Conservation (phyloP, 2,888 invertebrate species). For the Agrotis segetum region DNA sequence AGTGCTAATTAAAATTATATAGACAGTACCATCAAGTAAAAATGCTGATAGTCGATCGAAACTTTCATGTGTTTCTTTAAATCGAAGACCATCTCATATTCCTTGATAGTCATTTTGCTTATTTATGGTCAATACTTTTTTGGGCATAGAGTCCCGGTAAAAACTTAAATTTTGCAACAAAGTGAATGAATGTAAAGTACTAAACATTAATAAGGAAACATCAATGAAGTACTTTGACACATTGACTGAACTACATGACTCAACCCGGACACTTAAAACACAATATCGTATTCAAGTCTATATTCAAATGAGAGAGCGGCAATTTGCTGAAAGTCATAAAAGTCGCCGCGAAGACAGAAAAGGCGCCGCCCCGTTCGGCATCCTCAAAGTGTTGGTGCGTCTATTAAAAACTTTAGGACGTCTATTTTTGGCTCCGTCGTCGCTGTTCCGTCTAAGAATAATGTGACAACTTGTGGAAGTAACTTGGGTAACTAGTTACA, state of each 20-base stretch:
- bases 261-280: conserved; percentile 48
- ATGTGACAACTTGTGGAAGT: conserved; percentile 83
- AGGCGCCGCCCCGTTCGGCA: conserved; percentile 80
- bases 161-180: neutral
- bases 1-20: no score
- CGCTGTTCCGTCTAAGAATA: conserved; percentile 72
- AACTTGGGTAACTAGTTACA: conserved; percentile 67
- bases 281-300: conserved; percentile 68
- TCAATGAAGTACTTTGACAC: conserved; percentile 49
- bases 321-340: conserved; percentile 88
- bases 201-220: conserved; percentile 25
- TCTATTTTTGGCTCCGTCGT: conserved; percentile 85
- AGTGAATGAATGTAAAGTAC: conserved; percentile 9
- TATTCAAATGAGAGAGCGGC: conserved; percentile 82
- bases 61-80: neutral
- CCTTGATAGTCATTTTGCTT: neutral
- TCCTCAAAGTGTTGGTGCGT: conserved; percentile 72
- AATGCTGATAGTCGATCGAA: no score
- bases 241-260: conserved; percentile 53
- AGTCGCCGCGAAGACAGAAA: conserved; percentile 80
- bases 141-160: neutral
- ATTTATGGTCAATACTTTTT: neutral
- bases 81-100: neutral
- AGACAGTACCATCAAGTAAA: no score
- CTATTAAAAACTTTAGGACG: conserved; percentile 88